Base-by-base conservation (phyloP, 1,140 invertebrate genomes). In the Micrasema longulum region DNA sequence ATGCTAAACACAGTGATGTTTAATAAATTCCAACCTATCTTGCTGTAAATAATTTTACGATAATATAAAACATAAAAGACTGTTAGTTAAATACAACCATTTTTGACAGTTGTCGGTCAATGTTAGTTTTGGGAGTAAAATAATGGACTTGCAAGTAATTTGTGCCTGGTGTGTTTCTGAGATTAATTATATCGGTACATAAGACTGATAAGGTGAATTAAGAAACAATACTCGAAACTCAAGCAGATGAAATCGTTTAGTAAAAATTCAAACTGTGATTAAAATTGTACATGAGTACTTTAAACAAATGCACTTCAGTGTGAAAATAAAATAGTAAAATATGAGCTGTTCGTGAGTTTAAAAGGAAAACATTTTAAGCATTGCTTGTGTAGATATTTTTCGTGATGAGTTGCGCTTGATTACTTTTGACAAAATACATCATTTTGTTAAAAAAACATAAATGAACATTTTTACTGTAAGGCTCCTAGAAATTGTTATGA, bases 1-100 rank as follows among this genome's bases (percentile, higher is more conserved):
- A 75, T 41, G 69, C 69, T 1, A 76, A 76, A 72, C 75, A 76
- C 45, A 76, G 69, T 75, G 75, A 75, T 16, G 69, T 76, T 2
- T 75, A 64, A 45, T 66, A n/a, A 53, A 18, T n/a, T n/a, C n/a
- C n/a, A n/a, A n/a, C n/a, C n/a, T n/a, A n/a, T n/a, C n/a, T n/a
- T n/a, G n/a, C n/a, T n/a, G n/a, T 62, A 62, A 64, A n/a, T 1
- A 1, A 48, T 47, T 31, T 0, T n/a, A 45, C 3, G 16, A 6
- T 6, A 45, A 45, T 16, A 1, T 45, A 45, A 6, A 45, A 45
- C 43, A 45, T 16, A 16, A 45, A 45, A 20, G 16, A 66, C 52
- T 55, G 23, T 55, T 55, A 36, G 23, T 14, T 55, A 36, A 55
- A 16, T 16, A 36, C 52, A 55, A 55, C 52, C 52, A 14, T 36